These are phyloP conservation scores for Elgaria multicarinata DNA, from an alignment of 2,113 vertebrate genomes.

Conservation along the genomic window DNA sequence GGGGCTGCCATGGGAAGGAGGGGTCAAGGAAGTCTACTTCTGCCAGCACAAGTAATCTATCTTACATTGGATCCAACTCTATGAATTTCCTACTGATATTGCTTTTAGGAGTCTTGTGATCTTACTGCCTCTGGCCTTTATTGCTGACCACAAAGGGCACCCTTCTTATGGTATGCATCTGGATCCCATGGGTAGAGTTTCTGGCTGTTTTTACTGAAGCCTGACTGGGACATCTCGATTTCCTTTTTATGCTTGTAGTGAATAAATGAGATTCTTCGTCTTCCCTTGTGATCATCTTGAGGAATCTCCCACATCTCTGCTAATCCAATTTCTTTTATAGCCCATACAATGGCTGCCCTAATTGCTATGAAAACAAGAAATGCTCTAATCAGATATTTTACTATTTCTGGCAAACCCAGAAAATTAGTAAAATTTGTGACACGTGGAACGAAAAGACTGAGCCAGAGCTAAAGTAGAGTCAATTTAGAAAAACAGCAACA, in stretches of 20 bases:
- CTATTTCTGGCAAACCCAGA: conserved; percentile 70
- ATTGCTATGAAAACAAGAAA: conserved; percentile 72
- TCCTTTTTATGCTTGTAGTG: conserved; percentile 1
- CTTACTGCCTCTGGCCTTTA: background rate
- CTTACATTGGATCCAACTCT: too few relatives aligned
- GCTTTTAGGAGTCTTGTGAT: background rate
- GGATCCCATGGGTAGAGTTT: conserved; percentile 34
- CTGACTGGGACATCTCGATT: conserved; percentile 26
- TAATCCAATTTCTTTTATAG: conserved; percentile 76
- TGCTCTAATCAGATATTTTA: conserved; percentile 73
- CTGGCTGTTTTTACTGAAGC: conserved; percentile 45
- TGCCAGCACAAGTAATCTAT: too few relatives aligned
- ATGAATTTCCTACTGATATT: background rate
- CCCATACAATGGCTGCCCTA: conserved; percentile 71
- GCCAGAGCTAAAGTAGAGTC: conserved; percentile 26
- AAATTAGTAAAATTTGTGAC: conserved; percentile 73
- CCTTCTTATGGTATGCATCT: background rate
- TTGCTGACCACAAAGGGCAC: conserved; percentile 26
- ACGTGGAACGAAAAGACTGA: background rate
- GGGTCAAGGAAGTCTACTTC: too few relatives aligned
- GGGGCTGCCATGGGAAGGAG: too few relatives aligned
- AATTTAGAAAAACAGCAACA: conserved; percentile 26
- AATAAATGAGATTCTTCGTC: conserved; percentile 64
- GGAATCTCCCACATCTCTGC: conserved; percentile 61
- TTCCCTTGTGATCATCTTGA: conserved; percentile 50